These are phyloP conservation scores for Stramonita haemastoma DNA, from an alignment of 2,888 invertebrate genomes.

Conservation along the genomic window DNA sequence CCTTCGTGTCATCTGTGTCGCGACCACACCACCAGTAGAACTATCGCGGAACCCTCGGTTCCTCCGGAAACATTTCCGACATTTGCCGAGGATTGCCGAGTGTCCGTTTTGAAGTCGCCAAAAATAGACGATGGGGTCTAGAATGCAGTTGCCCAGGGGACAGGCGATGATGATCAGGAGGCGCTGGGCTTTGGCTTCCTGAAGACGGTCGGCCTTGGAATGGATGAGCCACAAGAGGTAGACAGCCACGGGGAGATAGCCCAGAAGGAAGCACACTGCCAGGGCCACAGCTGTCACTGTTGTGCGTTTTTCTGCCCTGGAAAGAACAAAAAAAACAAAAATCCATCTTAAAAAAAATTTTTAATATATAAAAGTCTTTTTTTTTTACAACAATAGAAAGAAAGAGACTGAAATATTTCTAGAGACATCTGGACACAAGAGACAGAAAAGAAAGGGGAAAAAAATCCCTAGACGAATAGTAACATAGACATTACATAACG, in stretches of 20 bases:
- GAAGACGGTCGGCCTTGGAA: not conserved
- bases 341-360: not conserved
- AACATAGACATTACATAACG: no score
- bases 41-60: not conserved
- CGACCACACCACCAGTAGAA: not conserved
- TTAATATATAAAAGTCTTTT: no score
- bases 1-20: not conserved
- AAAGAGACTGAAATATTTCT: no score
- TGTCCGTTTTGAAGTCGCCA: conserved; percentile 27
- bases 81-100: conserved; percentile 18
- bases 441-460: no score
- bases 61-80: not conserved
- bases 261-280: conserved; percentile 23
- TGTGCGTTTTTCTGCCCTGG: conserved; percentile 1
- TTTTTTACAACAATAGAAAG: not conserved
- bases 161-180: conserved; percentile 32
- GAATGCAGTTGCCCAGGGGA: conserved; percentile 25
- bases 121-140: conserved; percentile 31
- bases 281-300: conserved; percentile 16
- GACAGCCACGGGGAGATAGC: conserved; percentile 20
- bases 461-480: no score
- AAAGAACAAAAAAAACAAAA: not conserved
- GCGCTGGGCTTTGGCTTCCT: conserved; percentile 20
- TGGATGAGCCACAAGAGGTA: conserved; percentile 23
- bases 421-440: no score